These are phyloP conservation scores for Micropterix aruncella DNA, from an alignment of 2,888 invertebrate species.

Conservation along the genomic window DNA sequence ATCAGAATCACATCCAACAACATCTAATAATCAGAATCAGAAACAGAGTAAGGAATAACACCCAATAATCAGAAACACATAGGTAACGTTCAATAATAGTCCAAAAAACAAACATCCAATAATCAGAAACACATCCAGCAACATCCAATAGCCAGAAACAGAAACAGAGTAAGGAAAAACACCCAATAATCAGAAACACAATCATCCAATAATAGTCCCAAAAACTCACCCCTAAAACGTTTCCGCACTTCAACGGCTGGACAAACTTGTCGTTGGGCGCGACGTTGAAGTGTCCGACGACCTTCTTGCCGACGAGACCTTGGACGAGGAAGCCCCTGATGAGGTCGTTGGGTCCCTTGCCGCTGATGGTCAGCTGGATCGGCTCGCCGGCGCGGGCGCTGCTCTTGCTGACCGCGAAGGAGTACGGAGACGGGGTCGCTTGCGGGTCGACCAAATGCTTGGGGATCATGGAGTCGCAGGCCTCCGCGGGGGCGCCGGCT, in stretches of 20 bases:
- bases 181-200: too few relatives aligned
- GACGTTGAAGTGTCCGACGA: background rate
- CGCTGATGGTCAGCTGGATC: background rate
- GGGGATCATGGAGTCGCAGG: constrained; percentile 53
- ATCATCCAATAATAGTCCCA: too few relatives aligned
- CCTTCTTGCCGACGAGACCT: background rate
- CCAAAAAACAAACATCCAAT: too few relatives aligned
- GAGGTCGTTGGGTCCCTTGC: background rate
- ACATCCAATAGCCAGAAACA: too few relatives aligned
- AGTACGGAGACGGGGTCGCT: constrained; percentile 41
- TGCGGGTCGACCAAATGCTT: constrained; percentile 48
- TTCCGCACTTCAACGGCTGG: background rate
- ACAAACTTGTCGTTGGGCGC: background rate
- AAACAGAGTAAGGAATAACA: too few relatives aligned
- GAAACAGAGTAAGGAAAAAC: too few relatives aligned
- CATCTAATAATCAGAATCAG: too few relatives aligned
- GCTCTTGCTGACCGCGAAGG: constrained; percentile 30
- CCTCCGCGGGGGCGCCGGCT: constrained; percentile 46
- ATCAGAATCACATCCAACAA: too few relatives aligned
- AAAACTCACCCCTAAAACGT: too few relatives aligned
- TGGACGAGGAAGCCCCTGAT: background rate
- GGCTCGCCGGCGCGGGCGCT: constrained; percentile 12
- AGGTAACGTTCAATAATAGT: too few relatives aligned
- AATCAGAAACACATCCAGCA: too few relatives aligned
- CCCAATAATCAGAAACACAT: too few relatives aligned